Base-by-base conservation (phyloP, 2,113 vertebrate genomes). In the Anoplopoma fimbria region DNA sequence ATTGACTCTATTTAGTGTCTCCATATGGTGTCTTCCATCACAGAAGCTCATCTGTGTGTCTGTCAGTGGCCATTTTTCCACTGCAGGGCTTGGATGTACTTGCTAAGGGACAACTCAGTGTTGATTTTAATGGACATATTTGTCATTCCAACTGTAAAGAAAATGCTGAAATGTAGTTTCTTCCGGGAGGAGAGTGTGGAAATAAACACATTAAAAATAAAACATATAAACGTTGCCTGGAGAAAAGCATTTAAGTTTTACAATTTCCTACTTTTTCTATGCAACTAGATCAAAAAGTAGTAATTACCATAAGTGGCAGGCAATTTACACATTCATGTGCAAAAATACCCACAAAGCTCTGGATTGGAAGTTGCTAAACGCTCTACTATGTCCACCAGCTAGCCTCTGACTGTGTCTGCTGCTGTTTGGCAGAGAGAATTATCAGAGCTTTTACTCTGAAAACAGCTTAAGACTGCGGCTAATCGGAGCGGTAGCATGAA, bases 1-100 rank as follows among this genome's bases (percentile, higher is more conserved):
- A 58, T 47, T 4, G 49, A 13, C 65, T 57, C 6, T 60, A 14
- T 60, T 73, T 40, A 78, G 4, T 51, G 75, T 84, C 51, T 60
- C 71, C 21, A 69, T 64, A 53, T 60, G 42, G 33, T 77, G 42
- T 61, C 53, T 10, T n/a, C 40, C 42, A 40, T 72, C 65, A 61
- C 29, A 67, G 40, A 21, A 31, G 23, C n/a, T 60, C 31, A 27
- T 78, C 62, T 51, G n/a, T 73, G 51, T 65, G 42, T 31, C 34
- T 19, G 42, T 68, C 34, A 4, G 25, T 33, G 1, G 60, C 19
- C 27, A 21, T 25, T 57, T n/a, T 58, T 34, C 45, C 36, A 38
- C 17, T n/a, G 23, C 42, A 63, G 4, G 36, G 47, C 9, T 40
- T 6, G 45, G n/a, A 33, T 36, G 38, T 38, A 21, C 17, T 36